Base-by-base conservation (phyloP, 2,113 vertebrate species). In the Lepus timidus region DNA sequence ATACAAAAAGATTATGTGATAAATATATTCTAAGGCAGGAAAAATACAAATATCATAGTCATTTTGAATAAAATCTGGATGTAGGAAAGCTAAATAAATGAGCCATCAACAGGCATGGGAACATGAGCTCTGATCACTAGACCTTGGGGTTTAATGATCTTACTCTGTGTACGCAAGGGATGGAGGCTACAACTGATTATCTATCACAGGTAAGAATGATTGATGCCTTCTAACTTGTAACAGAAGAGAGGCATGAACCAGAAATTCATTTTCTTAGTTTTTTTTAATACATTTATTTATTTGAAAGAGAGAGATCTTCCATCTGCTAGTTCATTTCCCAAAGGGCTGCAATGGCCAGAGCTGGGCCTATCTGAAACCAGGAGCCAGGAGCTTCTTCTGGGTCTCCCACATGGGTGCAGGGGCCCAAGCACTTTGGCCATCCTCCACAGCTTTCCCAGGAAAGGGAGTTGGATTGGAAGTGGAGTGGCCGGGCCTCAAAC, bases 31-130 rank as follows among this genome's bases (percentile, higher is more conserved):
- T 70, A 70, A 88, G 70, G 31, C 67, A 82, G 23, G 51, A 52
- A 87, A 78, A 91, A 58, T 1, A 58, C 4, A 71, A 74, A 62
- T 55, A 52, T 64, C 19, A 70, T 51, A 33, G 62, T 78, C 17
- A 71, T 19, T 93, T 90, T 95, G 44, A 23, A 79, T 93, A 51
- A 90, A 84, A 86, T 90, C 62, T 55, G 39, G 27, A 83, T 14
- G 22, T 79, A 51, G 31, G 71, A 67, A 80, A 88, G 2, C 33
- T 87, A 71, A 91, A 80, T 74, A 29, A 83, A 65, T 17, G 29
- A 4, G 16, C 22, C 13, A 23, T 67, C 67, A 22, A 10, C 20
- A n/a, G 73, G 29, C n/a, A 58, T 36, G 33, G 22, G 58, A 88
- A 0, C 44, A 10, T 70, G 78, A 49, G 31, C 61, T 71, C 51